Conservation (phyloP, 2,113 vertebrate species). For the Furnarius figulus region DNA sequence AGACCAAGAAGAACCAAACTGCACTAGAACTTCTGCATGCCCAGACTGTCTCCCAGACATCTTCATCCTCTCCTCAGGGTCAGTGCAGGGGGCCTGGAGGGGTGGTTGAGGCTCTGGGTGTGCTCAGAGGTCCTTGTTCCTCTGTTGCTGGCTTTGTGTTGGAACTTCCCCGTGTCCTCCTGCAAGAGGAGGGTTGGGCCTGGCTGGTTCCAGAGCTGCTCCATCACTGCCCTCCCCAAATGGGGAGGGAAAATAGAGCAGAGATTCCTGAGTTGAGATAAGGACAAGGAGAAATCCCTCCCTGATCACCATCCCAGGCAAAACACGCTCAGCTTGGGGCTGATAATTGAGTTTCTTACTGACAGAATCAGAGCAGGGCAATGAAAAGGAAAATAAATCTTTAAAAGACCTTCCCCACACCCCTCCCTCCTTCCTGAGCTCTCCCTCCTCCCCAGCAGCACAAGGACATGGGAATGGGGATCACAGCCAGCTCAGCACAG, state of each 20-base stretch:
- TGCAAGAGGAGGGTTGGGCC: too few species aligned
- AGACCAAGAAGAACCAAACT: conserved; percentile 89
- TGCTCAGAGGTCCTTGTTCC: not conserved
- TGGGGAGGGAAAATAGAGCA: not conserved
- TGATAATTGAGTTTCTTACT: not conserved
- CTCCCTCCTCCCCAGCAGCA: not conserved
- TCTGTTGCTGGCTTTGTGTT: not conserved
- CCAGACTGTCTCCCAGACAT: conserved; percentile 84
- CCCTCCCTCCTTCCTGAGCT: not conserved
- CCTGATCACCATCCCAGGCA: not conserved
- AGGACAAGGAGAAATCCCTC: not conserved
- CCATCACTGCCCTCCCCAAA: not conserved
- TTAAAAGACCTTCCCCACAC: not conserved
- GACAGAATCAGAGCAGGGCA: not conserved
- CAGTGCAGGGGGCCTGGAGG: not conserved
- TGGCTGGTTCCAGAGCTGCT: not conserved
- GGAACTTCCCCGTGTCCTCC: not conserved
- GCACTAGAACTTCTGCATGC: conserved; percentile 90
- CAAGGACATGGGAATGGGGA: not conserved
- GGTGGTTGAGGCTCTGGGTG: not conserved
- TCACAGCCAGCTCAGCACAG: not conserved
- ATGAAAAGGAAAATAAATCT: not conserved
- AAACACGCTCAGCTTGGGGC: not conserved
- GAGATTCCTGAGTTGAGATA: not conserved
- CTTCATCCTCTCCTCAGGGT: conserved; percentile 93